A percentile compares a stretch with the other conserved stretches of the same genome.
These are phyloP conservation scores for Caenorhabditis tropicalis DNA, from an alignment of 1,140 invertebrate species.

Conservation along the genomic window DNA sequence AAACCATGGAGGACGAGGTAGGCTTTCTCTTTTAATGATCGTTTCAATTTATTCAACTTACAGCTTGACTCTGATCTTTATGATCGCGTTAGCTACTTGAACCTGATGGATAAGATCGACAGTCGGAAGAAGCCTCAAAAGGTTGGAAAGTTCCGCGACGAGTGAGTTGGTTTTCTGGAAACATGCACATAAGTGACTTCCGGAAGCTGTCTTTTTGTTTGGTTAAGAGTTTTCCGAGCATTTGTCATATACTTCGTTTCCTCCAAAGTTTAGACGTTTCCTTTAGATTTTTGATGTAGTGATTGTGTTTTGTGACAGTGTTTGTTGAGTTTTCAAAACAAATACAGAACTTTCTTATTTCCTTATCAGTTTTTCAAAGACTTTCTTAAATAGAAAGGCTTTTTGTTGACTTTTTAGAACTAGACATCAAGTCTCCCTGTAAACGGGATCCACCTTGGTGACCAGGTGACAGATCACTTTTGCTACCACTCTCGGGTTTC, in stretches of 20 bases:
- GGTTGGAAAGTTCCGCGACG: constrained; percentile 57
- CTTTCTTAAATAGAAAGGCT: no score
- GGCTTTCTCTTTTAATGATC: neutral
- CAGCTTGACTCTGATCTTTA: constrained; percentile 64
- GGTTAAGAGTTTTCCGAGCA: constrained; percentile 12
- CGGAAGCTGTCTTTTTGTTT: constrained; percentile 38
- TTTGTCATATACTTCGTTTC: neutral
- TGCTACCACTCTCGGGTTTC: neutral
- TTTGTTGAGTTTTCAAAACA: no score
- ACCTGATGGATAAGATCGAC: constrained; percentile 61
- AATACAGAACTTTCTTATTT: no score
- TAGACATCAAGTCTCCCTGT: neutral
- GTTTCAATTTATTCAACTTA: neutral
- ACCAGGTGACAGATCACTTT: neutral
- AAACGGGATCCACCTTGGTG: no score
- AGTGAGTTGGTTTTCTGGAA: constrained; percentile 52
- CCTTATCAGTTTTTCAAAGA: no score
- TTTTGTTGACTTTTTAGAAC: no score
- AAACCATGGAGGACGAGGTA: constrained; percentile 30
- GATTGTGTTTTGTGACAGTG: neutral
- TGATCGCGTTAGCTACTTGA: constrained; percentile 63
- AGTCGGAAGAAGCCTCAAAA: constrained; percentile 47
- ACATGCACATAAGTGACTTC: constrained; percentile 36
- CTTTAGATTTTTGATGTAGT: neutral
- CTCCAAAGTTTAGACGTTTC: neutral